Percentiles rank a stretch among this genome's conserved stretches.
Evolutionary conservation across 2,888 invertebrate genomes (phyloP).

Genomic region (Miltochrista miniata): DNA sequence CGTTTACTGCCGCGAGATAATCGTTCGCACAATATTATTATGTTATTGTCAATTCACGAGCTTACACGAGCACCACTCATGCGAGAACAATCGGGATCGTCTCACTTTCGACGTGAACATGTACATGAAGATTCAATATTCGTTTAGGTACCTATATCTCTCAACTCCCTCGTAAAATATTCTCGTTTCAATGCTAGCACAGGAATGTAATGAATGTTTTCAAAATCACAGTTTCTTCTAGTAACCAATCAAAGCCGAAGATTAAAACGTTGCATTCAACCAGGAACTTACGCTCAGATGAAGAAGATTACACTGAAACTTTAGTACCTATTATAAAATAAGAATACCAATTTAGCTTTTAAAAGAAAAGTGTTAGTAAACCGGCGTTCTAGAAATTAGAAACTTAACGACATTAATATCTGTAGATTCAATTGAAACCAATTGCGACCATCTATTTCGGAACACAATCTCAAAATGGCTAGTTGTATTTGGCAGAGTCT

Average conservation of each 20-base stretch:
- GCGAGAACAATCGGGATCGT: conserved; percentile 25
- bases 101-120: conserved; percentile 11
- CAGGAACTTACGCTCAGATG: too few species aligned
- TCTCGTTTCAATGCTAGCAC: too few species aligned
- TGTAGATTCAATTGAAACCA: conserved; percentile 40
- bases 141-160: too few species aligned
- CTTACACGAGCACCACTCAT: conserved; percentile 12
- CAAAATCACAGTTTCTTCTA: too few species aligned
- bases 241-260: too few species aligned
- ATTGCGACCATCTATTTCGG: conserved; percentile 40
- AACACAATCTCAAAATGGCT: conserved; percentile 36
- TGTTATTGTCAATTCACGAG: conserved; percentile 38
- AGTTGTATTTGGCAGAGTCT: conserved; percentile 34
- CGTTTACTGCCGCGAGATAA: conserved; percentile 41
- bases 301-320: too few species aligned
- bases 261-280: too few species aligned
- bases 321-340: too few species aligned
- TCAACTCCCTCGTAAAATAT: too few species aligned
- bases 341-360: not conserved
- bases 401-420: conserved; percentile 17
- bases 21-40: conserved; percentile 43
- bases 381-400: not conserved
- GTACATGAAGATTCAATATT: conserved; percentile 18
- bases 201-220: too few species aligned
- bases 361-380: not conserved